A percentile compares a stretch with the other conserved stretches of the same genome.
Conservation (phyloP, 2,797 vertebrate species). For the Limosa lapponica region DNA sequence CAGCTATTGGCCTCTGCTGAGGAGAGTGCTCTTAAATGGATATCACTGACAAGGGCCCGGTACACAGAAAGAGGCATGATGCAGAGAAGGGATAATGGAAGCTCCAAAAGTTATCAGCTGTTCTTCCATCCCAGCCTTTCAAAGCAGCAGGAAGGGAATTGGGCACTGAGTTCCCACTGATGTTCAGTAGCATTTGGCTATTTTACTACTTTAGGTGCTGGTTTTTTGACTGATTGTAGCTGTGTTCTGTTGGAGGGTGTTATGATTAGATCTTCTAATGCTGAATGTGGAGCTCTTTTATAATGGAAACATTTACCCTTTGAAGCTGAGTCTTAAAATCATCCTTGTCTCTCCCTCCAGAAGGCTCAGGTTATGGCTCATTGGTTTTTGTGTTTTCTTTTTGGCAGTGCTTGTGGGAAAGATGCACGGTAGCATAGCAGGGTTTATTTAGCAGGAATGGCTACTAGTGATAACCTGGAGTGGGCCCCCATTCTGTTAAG, state of each 20-base stretch:
- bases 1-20: slow-evolving; percentile 49
- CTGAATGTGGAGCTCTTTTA: not conserved
- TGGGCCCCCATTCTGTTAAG: not conserved
- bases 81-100: slow-evolving; percentile 10
- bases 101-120: not conserved
- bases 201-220: not conserved
- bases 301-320: not conserved
- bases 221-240: not conserved
- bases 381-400: slow-evolving; percentile 35
- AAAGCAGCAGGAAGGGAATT: slow-evolving; percentile 21
- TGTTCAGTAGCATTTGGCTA: not conserved
- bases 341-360: slow-evolving; percentile 1
- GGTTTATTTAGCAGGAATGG: slow-evolving; percentile 26
- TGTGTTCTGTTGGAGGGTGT: not conserved
- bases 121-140: not conserved
- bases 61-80: not conserved
- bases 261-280: not conserved
- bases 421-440: not conserved
- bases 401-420: slow-evolving; percentile 17
- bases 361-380: slow-evolving; percentile 16
- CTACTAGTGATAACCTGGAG: slow-evolving; percentile 6
- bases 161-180: not conserved
- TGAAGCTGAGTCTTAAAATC: not conserved
- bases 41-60: slow-evolving; percentile 13
- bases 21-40: slow-evolving; percentile 32